These are phyloP conservation scores for Sarcophaga peregrina DNA, from an alignment of 1,140 invertebrate genomes.

Conservation along the genomic window DNA sequence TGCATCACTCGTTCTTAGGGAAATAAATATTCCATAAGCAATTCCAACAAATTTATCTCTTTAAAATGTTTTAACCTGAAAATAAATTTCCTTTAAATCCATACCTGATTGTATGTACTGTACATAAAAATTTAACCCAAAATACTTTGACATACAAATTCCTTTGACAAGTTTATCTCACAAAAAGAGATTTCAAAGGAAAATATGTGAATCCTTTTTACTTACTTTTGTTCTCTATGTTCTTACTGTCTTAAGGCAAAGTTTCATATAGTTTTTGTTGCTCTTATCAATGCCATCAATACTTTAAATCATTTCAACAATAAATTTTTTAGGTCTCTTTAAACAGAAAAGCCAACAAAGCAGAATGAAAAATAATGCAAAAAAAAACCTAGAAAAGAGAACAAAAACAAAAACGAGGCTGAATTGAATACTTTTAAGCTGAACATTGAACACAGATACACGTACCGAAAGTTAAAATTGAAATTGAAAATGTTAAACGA, in stretches of 20 bases:
- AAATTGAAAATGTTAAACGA: background rate
- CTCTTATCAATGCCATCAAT: background rate
- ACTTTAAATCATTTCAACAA: background rate
- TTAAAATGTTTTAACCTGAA: too few relatives aligned
- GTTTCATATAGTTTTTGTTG: background rate
- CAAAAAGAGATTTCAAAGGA: background rate
- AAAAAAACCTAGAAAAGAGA: background rate
- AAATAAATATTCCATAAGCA: too few relatives aligned
- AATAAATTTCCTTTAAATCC: too few relatives aligned
- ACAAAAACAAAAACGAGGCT: background rate
- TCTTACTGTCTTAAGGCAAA: background rate
- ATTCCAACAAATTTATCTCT: too few relatives aligned
- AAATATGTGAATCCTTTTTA: background rate
- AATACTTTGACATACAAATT: too few relatives aligned
- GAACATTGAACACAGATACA: too few relatives aligned
- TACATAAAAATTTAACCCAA: too few relatives aligned
- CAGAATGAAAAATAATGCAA: background rate
- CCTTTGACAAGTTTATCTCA: too few relatives aligned
- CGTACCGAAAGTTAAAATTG: background rate
- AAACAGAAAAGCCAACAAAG: background rate
- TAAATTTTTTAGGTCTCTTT: background rate
- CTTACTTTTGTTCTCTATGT: background rate
- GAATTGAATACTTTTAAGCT: too few relatives aligned
- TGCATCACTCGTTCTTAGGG: too few relatives aligned
- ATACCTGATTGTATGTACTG: too few relatives aligned